A percentile compares a stretch with the other conserved stretches of the same genome.
These are phyloP conservation scores for Vulpes vulpes DNA, from an alignment of 2,113 vertebrate species.

Conservation along the genomic window DNA sequence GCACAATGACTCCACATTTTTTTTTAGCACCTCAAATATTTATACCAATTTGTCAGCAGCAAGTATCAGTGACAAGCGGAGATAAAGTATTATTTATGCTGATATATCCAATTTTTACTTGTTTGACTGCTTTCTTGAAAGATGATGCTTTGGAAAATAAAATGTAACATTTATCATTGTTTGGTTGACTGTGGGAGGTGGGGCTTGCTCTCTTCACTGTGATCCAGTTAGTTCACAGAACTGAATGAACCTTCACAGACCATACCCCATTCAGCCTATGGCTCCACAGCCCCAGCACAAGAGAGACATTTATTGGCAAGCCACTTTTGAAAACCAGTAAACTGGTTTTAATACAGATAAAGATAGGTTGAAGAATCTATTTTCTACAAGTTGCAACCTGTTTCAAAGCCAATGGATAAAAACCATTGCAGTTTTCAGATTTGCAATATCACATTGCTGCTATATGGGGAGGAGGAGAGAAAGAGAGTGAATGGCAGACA, in stretches of 20 bases:
- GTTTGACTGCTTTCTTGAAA: slow-evolving; percentile 77
- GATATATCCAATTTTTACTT: slow-evolving; percentile 76
- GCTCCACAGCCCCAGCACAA: neutral
- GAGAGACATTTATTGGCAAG: neutral
- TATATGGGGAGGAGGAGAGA: neutral
- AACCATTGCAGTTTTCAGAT: neutral
- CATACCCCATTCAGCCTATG: too few relatives aligned
- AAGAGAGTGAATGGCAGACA: neutral
- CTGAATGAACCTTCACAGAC: neutral
- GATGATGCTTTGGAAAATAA: slow-evolving; percentile 65
- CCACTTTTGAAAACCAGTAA: slow-evolving; percentile 29
- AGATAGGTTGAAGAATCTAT: neutral
- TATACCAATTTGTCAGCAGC: slow-evolving; percentile 77
- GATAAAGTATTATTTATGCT: slow-evolving; percentile 78
- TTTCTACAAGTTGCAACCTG: neutral
- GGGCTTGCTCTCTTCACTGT: slow-evolving; percentile 12
- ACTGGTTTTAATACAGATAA: neutral
- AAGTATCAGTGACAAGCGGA: slow-evolving; percentile 65
- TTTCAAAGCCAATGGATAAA: neutral
- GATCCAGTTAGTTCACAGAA: neutral
- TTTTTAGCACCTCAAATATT: slow-evolving; percentile 71
- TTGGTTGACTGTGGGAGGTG: slow-evolving; percentile 25
- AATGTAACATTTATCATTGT: slow-evolving; percentile 65
- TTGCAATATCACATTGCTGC: neutral
- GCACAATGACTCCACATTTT: slow-evolving; percentile 38